phyloP scores from a whole-genome alignment of 2,113 vertebrate genomes.

The Garra rufa region DNA sequence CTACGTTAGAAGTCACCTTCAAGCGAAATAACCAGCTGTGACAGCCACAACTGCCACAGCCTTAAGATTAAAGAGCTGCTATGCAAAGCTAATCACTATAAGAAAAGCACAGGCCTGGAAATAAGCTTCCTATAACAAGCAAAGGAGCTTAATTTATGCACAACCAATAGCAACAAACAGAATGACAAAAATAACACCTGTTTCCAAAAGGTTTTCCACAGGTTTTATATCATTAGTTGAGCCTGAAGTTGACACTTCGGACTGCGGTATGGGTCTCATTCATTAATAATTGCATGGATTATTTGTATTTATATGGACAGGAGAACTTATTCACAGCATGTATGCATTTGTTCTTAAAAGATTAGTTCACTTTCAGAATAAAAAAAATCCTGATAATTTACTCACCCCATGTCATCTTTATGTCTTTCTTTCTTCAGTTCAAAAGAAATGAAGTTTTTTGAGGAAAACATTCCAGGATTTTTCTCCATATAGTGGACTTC shows the following conservation, averaged over 20 bases:
- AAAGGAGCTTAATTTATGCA: constrained; percentile 1
- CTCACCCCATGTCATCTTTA: too few relatives aligned
- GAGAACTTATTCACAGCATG: background rate
- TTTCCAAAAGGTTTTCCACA: background rate
- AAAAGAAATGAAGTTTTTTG: too few relatives aligned
- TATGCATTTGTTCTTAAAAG: background rate
- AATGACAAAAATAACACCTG: background rate
- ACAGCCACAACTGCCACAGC: constrained; percentile 56
- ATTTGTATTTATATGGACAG: background rate
- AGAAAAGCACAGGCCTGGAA: constrained; percentile 29
- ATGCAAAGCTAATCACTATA: constrained; percentile 31
- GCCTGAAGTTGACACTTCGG: background rate
- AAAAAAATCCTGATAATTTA: too few relatives aligned
- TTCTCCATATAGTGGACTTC: too few relatives aligned
- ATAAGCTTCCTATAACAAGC: constrained; percentile 14
- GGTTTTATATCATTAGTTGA: background rate
- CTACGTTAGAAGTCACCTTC: constrained; percentile 63
- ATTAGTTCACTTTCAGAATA: too few relatives aligned
- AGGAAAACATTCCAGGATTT: too few relatives aligned
- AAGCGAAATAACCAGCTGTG: constrained; percentile 61
- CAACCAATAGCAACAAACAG: background rate
- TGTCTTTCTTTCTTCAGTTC: too few relatives aligned
- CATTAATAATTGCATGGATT: background rate
- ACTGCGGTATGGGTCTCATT: background rate
- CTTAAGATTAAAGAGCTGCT: constrained; percentile 58